Evolutionary conservation across 2,888 invertebrate species (phyloP).

Genomic region (Folsomia candida): DNA sequence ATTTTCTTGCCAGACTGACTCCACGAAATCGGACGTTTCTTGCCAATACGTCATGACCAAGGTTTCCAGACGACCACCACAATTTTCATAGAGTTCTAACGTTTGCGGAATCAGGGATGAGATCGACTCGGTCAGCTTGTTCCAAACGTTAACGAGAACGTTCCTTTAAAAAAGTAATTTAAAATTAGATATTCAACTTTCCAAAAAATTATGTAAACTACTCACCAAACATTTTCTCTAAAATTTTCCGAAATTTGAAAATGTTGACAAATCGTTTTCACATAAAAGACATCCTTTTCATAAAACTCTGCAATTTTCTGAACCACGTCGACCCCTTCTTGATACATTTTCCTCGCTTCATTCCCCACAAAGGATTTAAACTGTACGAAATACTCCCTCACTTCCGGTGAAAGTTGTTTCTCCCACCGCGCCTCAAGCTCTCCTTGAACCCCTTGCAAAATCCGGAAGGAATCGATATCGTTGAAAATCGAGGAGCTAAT

Average conservation of each 20-base stretch:
- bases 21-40: conserved; percentile 27
- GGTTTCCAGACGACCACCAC: conserved; percentile 39
- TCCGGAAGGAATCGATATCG: conserved; percentile 14
- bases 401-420: conserved; percentile 21
- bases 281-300: conserved; percentile 49
- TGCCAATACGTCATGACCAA: conserved; percentile 41
- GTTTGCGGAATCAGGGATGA: not conserved
- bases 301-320: conserved; percentile 44
- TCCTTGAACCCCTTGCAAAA: conserved; percentile 16
- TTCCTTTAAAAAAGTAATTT: conserved; percentile 15
- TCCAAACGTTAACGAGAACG: not conserved
- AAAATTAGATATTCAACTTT: not conserved
- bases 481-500: conserved; percentile 3
- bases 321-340: conserved; percentile 42
- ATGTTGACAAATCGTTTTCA: conserved; percentile 42
- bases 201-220: not conserved
- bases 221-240: conserved; percentile 18
- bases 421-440: conserved; percentile 40
- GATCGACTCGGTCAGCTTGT: not conserved
- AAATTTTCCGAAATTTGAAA: not conserved
- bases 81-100: conserved; percentile 2
- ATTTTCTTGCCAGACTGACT: conserved; percentile 34
- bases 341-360: conserved; percentile 29
- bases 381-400: conserved; percentile 1
- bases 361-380: conserved; percentile 17